These are phyloP conservation scores for Mya arenaria DNA, from an alignment of 1,140 invertebrate species.

Conservation along the genomic window DNA sequence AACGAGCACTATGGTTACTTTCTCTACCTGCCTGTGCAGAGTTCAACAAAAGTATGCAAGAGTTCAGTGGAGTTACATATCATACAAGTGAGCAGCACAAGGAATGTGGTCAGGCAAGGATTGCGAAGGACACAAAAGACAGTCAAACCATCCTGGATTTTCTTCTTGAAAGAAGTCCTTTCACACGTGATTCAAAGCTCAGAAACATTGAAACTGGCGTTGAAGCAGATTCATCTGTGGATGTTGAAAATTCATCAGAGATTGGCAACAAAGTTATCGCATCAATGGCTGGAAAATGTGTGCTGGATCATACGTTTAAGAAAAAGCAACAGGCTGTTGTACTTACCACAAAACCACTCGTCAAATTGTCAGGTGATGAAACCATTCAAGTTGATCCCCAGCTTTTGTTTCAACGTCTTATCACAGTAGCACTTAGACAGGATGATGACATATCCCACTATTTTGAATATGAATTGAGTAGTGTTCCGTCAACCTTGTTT, in stretches of 20 bases:
- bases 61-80: slow-evolving; percentile 27
- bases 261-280: slow-evolving; percentile 48
- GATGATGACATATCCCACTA: background rate
- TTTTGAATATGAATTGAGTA: too few species aligned
- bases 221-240: slow-evolving; percentile 32
- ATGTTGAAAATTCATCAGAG: slow-evolving; percentile 44
- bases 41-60: slow-evolving; percentile 43
- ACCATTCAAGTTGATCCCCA: slow-evolving; percentile 49
- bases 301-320: slow-evolving; percentile 52
- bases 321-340: slow-evolving; percentile 46
- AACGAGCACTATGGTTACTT: slow-evolving; percentile 32
- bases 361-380: slow-evolving; percentile 39
- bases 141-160: slow-evolving; percentile 22
- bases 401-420: slow-evolving; percentile 59
- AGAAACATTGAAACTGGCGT: slow-evolving; percentile 52
- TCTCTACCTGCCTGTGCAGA: slow-evolving; percentile 14
- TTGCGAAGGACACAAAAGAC: slow-evolving; percentile 57
- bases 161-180: slow-evolving; percentile 55
- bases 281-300: slow-evolving; percentile 29
- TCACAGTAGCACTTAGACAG: background rate
- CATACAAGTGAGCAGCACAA: slow-evolving; percentile 66
- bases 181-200: slow-evolving; percentile 33
- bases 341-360: slow-evolving; percentile 2
- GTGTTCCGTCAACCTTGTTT: too few species aligned
- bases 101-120: slow-evolving; percentile 34